Evolutionary conservation across 2,797 vertebrate genomes (phyloP).

Genomic region (Orestias chungarensis): DNA sequence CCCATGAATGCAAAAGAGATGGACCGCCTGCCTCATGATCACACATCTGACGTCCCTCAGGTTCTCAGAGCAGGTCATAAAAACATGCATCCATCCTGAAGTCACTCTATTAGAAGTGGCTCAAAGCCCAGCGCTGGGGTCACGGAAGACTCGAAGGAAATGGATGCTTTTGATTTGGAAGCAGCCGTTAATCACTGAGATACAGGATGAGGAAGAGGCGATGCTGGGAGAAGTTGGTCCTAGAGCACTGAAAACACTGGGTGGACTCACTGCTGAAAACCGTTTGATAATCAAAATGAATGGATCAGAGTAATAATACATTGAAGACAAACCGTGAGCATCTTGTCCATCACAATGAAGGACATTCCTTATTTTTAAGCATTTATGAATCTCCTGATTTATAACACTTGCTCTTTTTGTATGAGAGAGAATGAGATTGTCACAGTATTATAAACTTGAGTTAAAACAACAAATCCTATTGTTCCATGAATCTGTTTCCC

Average conservation of each 20-base stretch:
- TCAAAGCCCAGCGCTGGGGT: constrained; percentile 51
- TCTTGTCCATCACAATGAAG: not conserved
- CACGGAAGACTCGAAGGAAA: constrained; percentile 72
- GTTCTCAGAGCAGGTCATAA: constrained; percentile 68
- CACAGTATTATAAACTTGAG: not conserved
- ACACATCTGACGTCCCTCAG: constrained; percentile 6
- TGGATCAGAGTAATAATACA: too few species aligned
- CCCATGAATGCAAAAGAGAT: constrained; percentile 10
- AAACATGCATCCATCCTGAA: constrained; percentile 77
- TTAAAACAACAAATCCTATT: not conserved
- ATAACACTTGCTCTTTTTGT: too few species aligned
- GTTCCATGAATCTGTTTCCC: not conserved
- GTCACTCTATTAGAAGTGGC: constrained; percentile 50
- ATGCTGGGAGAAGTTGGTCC: constrained; percentile 49
- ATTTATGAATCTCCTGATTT: not conserved
- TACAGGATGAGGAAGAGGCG: constrained; percentile 56
- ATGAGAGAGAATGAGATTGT: not conserved
- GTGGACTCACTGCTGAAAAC: too few species aligned
- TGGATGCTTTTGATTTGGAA: constrained; percentile 67
- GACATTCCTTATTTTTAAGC: not conserved
- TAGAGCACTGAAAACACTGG: constrained; percentile 42
- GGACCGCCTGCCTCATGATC: not conserved
- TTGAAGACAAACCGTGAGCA: too few species aligned
- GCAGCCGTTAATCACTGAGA: constrained; percentile 61
- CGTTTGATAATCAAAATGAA: not conserved